Base-by-base conservation (phyloP, 92 coral and sea anemone species). In the Zoanthus solanderi region DNA sequence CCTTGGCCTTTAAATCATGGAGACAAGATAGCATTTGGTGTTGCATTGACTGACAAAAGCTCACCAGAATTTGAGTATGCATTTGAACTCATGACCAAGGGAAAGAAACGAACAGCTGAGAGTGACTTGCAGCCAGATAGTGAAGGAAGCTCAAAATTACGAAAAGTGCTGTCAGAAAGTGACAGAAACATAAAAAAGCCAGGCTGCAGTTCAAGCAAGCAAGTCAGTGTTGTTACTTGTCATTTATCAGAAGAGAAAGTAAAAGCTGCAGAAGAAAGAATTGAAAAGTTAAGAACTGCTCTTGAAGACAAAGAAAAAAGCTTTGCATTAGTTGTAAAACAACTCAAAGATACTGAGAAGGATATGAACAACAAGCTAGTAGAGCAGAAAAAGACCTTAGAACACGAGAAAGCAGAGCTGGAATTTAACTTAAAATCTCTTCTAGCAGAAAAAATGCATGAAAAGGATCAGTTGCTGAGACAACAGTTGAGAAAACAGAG, bases 31-130 rank as follows among this genome's bases (percentile, higher is more conserved):
- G 94, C 93, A 61, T 97, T 97, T 92, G 99, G 99, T 58, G 97
- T 97, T 12, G 97, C 94, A n/a, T 80, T 97, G 75, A 28, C 67
- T 66, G 95, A 97, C 53, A 89, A 92, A 11, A 91, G 86, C 34
- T 90, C 88, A 31, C 99, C 98, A 79, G 99, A 97, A 72, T 97
- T 97, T 91, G 99, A 97, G 83, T 97, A 97, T 78, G 81, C 88
- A 0, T 94, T 97, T 89, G 99, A 97, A 88, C 89, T 54, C 14
- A 89, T 89, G 89, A 89, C 91, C 9, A 90, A 89, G 83, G 79
- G 90, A 16, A 88, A 88, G 78, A 96, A 95, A 89, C 90, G 93
- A 48, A 90, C 95, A 16, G 75, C 53, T 48, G 99, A 95, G 54
- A 89, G 88, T 9, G 52, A 88, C 34, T 28, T 79, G 17, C 84